Percentiles rank a stretch among this genome's conserved stretches.
Conservation (phyloP, 2,113 vertebrate genomes). For the Isichthys henryi region DNA sequence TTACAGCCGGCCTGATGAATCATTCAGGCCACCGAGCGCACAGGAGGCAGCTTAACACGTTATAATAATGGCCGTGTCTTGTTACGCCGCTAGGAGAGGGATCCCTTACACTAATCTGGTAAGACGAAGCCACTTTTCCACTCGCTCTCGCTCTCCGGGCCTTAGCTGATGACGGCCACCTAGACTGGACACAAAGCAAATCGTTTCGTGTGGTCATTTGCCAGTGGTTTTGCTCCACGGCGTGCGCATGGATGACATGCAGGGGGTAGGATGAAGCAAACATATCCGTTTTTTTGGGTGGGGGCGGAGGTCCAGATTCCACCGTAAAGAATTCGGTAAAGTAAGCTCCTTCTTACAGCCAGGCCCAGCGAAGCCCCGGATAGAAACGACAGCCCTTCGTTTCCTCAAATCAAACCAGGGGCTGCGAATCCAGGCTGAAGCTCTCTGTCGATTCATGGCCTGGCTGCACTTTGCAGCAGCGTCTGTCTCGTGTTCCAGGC, state of each 20-base stretch:
- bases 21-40: constrained; percentile 16
- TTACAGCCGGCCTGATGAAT: constrained; percentile 18
- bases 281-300: background rate
- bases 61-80: constrained; percentile 9
- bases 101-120: constrained; percentile 16
- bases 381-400: background rate
- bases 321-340: background rate
- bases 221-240: background rate
- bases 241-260: background rate
- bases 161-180: background rate
- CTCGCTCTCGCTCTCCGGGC: background rate
- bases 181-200: background rate
- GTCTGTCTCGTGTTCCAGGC: background rate
- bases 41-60: constrained; percentile 14
- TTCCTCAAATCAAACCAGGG: background rate
- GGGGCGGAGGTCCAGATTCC: background rate
- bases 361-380: background rate
- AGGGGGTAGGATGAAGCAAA: background rate
- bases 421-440: background rate
- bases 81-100: background rate
- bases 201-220: background rate
- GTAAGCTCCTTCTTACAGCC: background rate
- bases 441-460: background rate
- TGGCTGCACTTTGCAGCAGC: background rate
- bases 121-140: background rate